Percentiles rank a stretch among this genome's conserved stretches.
phyloP scores from a whole-genome alignment of 1,140 invertebrate genomes.

The Riptortus pedestris region DNA sequence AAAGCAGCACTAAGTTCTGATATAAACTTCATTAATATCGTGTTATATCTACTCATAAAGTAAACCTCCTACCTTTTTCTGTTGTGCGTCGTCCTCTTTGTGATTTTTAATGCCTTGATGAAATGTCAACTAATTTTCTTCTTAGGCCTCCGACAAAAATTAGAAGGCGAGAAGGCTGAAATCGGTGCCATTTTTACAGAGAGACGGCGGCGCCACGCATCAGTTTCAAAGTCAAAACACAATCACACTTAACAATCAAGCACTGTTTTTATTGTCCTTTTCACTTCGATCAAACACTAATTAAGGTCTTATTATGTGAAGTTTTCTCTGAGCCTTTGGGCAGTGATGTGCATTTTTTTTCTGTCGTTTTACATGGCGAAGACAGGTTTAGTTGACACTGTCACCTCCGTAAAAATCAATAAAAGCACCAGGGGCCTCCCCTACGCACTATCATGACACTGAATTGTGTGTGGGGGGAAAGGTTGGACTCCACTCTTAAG shows the following conservation, averaged over 20 bases:
- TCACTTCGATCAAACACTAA: neutral
- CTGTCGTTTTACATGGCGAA: conserved; percentile 24
- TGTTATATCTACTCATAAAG: neutral
- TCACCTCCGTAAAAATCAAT: conserved; percentile 23
- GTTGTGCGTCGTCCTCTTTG: conserved; percentile 12
- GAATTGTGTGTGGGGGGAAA: conserved; percentile 12
- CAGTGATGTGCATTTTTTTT: conserved; percentile 17
- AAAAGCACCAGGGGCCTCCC: conserved; percentile 19
- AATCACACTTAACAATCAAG: neutral
- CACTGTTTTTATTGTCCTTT: neutral
- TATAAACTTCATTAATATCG: conserved; percentile 4
- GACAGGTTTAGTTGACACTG: conserved; percentile 26
- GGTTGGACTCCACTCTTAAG: neutral
- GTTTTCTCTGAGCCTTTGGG: neutral
- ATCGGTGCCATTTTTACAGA: conserved; percentile 17
- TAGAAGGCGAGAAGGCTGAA: conserved; percentile 14
- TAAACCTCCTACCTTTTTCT: neutral
- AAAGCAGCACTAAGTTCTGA: neutral
- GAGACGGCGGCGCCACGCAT: conserved; percentile 12
- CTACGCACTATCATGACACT: conserved; percentile 17
- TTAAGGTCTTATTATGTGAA: neutral
- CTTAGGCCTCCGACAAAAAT: conserved; percentile 21
- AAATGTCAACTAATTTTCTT: conserved; percentile 25
- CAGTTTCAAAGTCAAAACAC: conserved; percentile 17
- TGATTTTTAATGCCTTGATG: neutral